Evolutionary conservation across 2,797 vertebrate species (phyloP).

Genomic region (Falco columbarius): DNA sequence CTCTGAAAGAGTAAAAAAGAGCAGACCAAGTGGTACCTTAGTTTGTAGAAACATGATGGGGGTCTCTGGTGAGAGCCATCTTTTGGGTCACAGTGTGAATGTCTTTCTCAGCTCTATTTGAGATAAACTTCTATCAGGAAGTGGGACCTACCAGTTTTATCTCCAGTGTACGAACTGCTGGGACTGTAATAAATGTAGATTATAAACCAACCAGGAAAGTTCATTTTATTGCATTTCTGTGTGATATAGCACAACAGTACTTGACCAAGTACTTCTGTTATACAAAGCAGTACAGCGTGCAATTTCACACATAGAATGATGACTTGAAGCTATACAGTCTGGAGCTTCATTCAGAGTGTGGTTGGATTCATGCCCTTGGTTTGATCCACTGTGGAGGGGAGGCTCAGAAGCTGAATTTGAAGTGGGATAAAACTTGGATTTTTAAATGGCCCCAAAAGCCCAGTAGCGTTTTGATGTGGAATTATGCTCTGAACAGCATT

Average conservation of each 20-base stretch:
- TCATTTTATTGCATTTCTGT: neutral
- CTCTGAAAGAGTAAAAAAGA: neutral
- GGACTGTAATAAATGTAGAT: neutral
- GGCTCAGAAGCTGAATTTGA: slow-evolving; percentile 27
- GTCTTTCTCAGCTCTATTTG: neutral
- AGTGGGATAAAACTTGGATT: slow-evolving; percentile 21
- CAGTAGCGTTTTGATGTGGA: slow-evolving; percentile 44
- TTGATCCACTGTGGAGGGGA: slow-evolving; percentile 14
- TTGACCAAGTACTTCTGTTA: neutral
- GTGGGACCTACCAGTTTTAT: neutral
- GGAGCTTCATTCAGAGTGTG: neutral
- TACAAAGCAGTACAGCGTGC: neutral
- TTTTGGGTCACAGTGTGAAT: neutral
- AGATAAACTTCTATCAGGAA: neutral
- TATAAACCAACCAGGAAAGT: neutral
- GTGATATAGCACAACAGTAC: neutral
- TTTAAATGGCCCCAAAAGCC: neutral
- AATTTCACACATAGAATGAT: neutral
- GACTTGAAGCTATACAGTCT: slow-evolving; percentile 38
- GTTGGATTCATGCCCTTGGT: neutral
- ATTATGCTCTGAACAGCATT: slow-evolving; percentile 35
- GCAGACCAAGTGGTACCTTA: neutral
- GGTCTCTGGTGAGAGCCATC: neutral
- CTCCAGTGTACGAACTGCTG: neutral
- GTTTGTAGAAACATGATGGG: neutral